phyloP scores from a whole-genome alignment of 2,797 vertebrate genomes.

The Austrolebias charrua region DNA sequence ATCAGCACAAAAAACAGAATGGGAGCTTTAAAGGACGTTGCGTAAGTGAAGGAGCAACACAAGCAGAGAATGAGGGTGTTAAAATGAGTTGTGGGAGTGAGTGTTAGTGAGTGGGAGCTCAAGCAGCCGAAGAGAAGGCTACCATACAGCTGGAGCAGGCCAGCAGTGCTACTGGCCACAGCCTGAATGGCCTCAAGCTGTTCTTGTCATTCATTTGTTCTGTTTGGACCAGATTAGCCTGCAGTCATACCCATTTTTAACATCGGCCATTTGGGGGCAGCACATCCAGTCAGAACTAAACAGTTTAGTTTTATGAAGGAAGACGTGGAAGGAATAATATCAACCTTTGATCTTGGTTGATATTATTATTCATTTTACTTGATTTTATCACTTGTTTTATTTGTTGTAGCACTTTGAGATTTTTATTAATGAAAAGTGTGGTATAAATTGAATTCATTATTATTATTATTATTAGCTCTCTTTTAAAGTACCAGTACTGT shows the following conservation, averaged over 20 bases:
- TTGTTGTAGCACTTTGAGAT: no score
- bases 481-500: neutral
- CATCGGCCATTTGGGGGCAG: neutral
- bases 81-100: constrained; percentile 58
- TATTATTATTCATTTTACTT: no score
- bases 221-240: neutral
- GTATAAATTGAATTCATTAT: no score
- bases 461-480: neutral
- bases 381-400: no score
- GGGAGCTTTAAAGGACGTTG: constrained; percentile 37
- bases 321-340: no score
- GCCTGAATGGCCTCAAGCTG: constrained; percentile 57
- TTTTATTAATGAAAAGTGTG: no score
- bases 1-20: neutral
- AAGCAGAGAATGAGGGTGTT: constrained; percentile 28
- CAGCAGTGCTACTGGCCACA: constrained; percentile 45
- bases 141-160: constrained; percentile 42
- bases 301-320: no score
- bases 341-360: no score
- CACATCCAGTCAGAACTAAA: neutral
- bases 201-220: constrained; percentile 29
- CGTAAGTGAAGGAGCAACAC: constrained; percentile 35
- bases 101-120: constrained; percentile 62
- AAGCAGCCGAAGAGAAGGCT: constrained; percentile 46
- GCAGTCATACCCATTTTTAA: neutral